A percentile compares a stretch with the other conserved stretches of the same genome.
Conservation (phyloP, 35 echinoderm and acorn worm species). For the Apostichopus japonicus region DNA sequence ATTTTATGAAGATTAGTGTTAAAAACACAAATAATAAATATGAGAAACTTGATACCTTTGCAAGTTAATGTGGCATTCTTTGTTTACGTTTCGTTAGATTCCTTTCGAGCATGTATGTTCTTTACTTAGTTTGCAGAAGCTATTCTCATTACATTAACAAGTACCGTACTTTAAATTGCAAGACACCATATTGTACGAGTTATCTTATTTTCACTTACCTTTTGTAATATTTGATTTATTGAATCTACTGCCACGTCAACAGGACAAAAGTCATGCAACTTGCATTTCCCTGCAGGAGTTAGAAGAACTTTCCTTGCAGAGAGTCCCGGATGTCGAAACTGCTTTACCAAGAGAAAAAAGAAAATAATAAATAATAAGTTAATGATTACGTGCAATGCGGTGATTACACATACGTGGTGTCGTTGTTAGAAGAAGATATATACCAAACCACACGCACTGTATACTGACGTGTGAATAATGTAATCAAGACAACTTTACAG, state of each 20-base stretch:
- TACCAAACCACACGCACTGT: too few species aligned
- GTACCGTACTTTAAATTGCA: neutral
- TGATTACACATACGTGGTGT: too few species aligned
- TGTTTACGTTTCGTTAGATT: neutral
- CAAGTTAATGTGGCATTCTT: neutral
- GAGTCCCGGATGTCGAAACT: slow-evolving; percentile 6
- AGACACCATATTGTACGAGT: neutral
- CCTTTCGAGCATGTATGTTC: neutral
- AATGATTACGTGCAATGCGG: too few species aligned
- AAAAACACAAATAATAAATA: neutral
- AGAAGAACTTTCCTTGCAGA: slow-evolving; percentile 1
- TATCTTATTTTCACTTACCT: neutral
- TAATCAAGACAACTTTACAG: too few species aligned
- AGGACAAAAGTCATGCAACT: neutral
- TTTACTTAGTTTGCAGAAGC: neutral
- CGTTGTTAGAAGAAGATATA: too few species aligned
- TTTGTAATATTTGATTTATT: slow-evolving; percentile 8
- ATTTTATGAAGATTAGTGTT: neutral
- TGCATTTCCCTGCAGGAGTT: neutral
- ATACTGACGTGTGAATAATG: too few species aligned
- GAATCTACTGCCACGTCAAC: neutral
- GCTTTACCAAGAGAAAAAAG: too few species aligned
- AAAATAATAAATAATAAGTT: too few species aligned
- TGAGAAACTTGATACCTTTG: neutral
- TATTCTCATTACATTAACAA: neutral